These are phyloP conservation scores for Mola mola DNA, from an alignment of 2,113 vertebrate genomes.

Conservation along the genomic window DNA sequence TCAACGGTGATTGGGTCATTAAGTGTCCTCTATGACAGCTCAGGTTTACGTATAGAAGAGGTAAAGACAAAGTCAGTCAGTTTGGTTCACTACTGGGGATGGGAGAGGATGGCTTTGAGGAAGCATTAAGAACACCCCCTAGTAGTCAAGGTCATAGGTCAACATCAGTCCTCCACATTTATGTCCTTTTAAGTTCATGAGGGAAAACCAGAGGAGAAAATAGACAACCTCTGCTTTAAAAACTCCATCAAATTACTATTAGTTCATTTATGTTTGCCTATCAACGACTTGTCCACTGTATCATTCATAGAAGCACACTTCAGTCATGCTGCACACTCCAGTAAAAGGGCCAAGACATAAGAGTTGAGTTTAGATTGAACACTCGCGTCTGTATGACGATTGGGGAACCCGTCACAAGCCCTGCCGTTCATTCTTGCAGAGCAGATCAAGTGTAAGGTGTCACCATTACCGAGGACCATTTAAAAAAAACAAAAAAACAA, in stretches of 20 bases:
- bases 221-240: conserved; percentile 66
- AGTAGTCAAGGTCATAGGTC: conserved; percentile 72
- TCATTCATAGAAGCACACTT: conserved; percentile 74
- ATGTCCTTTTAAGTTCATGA: conserved; percentile 48
- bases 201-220: conserved; percentile 63
- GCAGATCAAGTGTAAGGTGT: conserved; percentile 62
- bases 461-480: conserved; percentile 63
- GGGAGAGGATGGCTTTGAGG: conserved; percentile 77
- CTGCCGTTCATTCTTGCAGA: conserved; percentile 28
- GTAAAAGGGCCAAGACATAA: conserved; percentile 62
- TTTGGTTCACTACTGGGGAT: conserved; percentile 68
- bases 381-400: conserved; percentile 63
- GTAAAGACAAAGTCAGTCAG: conserved; percentile 69
- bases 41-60: conserved; percentile 69
- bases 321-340: conserved; percentile 72
- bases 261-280: conserved; percentile 64
- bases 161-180: conserved; percentile 58
- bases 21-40: conserved; percentile 66
- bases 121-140: conserved; percentile 76
- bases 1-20: conserved; percentile 76
- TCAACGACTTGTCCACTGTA: conserved; percentile 42
- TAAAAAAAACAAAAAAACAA: conserved; percentile 56
- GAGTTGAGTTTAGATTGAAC: conserved; percentile 57
- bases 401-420: conserved; percentile 48
- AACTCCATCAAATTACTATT: conserved; percentile 65